Evolutionary conservation across 2,888 invertebrate genomes (phyloP), one percentile per base, ranked within the genome.

Genomic region (Drosophila pseudotalamancana): DNA sequence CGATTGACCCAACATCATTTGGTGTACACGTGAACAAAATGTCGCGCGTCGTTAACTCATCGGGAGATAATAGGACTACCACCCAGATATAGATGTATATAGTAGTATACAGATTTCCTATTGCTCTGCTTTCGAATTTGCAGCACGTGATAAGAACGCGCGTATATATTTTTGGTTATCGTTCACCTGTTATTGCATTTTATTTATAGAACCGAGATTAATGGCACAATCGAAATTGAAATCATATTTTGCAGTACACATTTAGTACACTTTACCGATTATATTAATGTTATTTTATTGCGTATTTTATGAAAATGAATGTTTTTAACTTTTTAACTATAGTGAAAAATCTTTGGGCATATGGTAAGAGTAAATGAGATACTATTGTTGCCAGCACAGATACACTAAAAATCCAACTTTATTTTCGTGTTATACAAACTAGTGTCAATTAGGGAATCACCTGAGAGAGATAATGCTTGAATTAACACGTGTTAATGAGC

Each of bases 101-200:
- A 43, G n/a, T 8, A 25, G 18, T 4, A 19, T 18, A 25, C 8
- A 23, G 21, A 32, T 16, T 55, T 40, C 49, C 34, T 37, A 29
- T 49, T 48, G 35, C 23, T 34, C 48, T 48, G 45, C 40, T 39
- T 21, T 23, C 27, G 35, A 21, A n/a, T 27, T 35, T 39, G 63
- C 69, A 63, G 76, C 86, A 80, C 76, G 80, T 80, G 80, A 80
- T 80, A 85, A 80, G 86, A 57, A 32, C 29, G 32, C 25, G 31
- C 54, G 48, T 40, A 54, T 72, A 67, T 82, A 67, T 72, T 80
- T 80, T 80, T 78, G 72, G 59, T 61, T 65, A 67, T 62, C 63
- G 23, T 49, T 63, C 68, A 67, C 62, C 64, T 66, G 57, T 64
- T 60, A 71, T 6, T 46, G 48, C 19, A 12, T 31, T 31, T 61